phyloP scores from a whole-genome alignment of 2,888 invertebrate species.

The Ramazzottius varieornatus region DNA sequence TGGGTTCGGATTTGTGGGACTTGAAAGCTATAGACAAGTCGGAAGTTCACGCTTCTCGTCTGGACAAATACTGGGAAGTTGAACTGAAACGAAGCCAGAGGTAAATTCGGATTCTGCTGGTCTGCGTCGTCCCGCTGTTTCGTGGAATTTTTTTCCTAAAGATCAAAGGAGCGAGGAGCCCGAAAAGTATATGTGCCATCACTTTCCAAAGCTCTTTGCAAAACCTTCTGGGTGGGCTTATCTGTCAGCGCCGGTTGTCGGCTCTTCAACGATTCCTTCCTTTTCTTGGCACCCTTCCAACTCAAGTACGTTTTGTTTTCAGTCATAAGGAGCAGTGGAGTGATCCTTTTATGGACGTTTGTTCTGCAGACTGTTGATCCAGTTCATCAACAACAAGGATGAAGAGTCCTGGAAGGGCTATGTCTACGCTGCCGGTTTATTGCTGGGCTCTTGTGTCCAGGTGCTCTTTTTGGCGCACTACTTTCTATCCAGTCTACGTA shows the following conservation, averaged over 20 bases:
- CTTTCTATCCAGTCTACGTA: neutral
- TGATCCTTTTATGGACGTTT: neutral
- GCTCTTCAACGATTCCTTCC: slow-evolving; percentile 5
- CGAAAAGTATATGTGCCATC: too few relatives aligned
- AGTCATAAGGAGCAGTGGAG: too few relatives aligned
- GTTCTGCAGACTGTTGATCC: neutral
- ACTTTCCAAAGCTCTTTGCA: neutral
- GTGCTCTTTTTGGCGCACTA: neutral
- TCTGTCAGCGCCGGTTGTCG: neutral
- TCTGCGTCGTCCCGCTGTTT: too few relatives aligned
- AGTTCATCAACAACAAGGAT: neutral
- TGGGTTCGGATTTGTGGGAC: neutral
- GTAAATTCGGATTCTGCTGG: too few relatives aligned
- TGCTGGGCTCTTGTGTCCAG: neutral
- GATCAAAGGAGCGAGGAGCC: too few relatives aligned
- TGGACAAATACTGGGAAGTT: neutral
- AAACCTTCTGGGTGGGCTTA: slow-evolving; percentile 3
- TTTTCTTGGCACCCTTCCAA: slow-evolving; percentile 5
- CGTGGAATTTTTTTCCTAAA: too few relatives aligned
- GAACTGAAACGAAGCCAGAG: too few relatives aligned
- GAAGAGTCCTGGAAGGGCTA: neutral
- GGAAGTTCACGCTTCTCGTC: neutral
- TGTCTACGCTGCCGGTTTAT: neutral
- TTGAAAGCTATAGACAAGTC: neutral
- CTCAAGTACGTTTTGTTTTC: slow-evolving; percentile 11